Evolutionary conservation across 2,888 invertebrate species (phyloP), one percentile per base, ranked within the genome.

Genomic region (Phaonia tiefii): DNA sequence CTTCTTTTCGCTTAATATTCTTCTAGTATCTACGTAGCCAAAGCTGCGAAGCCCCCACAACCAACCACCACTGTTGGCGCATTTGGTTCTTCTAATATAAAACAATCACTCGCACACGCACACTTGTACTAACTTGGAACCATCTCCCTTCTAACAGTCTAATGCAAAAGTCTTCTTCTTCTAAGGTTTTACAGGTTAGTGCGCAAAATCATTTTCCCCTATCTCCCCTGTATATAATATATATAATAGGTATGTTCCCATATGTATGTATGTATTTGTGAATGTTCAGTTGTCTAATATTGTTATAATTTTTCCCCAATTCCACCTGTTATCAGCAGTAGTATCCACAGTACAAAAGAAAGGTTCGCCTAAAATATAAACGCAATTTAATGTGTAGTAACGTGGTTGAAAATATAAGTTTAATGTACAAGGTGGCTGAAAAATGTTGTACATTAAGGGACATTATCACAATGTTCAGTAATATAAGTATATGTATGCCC

Each of bases 261-360:
- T 1, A 31, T 15, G 37, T 37, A 26, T 15, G 39, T 39, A 37
- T 31, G 37, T n/a, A 5, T 17, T n/a, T 39, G 60, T 60, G 20
- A 5, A 39, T 22, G 39, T 58, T 13, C 37, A 60, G n/a, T 44
- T 58, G 67, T 54, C 37, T 76, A 58, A 46, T 37, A 60, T 70
- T 78, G 25, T 63, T 67, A 37, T 70, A 20, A 66, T 73, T 56
- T 74, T 80, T 71, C 79, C 73, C 76, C 80, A 79, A 80, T 79
- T 75, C 70, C 73, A 79, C 82, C 79, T 82, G 79, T 73, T 73
- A 60, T 56, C 17, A 31, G n/a, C 31, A 31, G 31, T 8, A 31
- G n/a, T n/a, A 31, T 5, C 4, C 31, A 31, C 31, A 31, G 31
- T 31, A 31, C 31, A 31, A 31, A 31, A 5, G 3, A 31, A 31